Conservation (phyloP, 2,888 invertebrate species). For the Perizoma affinitatum region DNA sequence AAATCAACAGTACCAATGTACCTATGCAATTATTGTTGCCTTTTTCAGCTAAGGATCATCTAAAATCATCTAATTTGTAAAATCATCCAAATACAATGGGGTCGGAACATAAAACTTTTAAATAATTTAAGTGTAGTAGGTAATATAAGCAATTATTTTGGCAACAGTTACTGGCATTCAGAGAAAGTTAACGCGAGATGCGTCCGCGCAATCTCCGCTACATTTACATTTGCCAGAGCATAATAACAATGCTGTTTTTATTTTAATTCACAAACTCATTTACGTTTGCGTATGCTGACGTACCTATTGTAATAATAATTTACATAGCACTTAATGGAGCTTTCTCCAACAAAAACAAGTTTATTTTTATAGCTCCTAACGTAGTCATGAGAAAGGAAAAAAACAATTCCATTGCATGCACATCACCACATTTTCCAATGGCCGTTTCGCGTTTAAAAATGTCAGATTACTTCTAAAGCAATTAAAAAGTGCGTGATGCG, state of each 20-base stretch:
- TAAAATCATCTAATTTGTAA: not conserved
- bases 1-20: no score
- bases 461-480: constrained; percentile 9
- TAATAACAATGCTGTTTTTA: constrained; percentile 44
- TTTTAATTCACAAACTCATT: constrained; percentile 41
- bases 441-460: constrained; percentile 6
- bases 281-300: constrained; percentile 29
- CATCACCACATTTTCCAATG: constrained; percentile 20
- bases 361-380: constrained; percentile 7
- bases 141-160: constrained; percentile 49
- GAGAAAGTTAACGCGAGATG: constrained; percentile 60
- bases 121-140: constrained; percentile 31
- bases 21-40: no score
- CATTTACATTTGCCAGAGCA: constrained; percentile 44
- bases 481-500: constrained; percentile 33
- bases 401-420: constrained; percentile 20
- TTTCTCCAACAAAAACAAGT: constrained; percentile 28
- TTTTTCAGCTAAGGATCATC: no score
- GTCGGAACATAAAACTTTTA: constrained; percentile 12
- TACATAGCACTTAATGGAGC: constrained; percentile 22
- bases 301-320: constrained; percentile 20
- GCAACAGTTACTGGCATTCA: constrained; percentile 46
- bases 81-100: not conserved
- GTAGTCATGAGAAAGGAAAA: constrained; percentile 15
- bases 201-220: constrained; percentile 45